Evolutionary conservation across 1,140 invertebrate genomes (phyloP), one percentile per base, ranked within the genome.

Genomic region (Drosophila sechellia): DNA sequence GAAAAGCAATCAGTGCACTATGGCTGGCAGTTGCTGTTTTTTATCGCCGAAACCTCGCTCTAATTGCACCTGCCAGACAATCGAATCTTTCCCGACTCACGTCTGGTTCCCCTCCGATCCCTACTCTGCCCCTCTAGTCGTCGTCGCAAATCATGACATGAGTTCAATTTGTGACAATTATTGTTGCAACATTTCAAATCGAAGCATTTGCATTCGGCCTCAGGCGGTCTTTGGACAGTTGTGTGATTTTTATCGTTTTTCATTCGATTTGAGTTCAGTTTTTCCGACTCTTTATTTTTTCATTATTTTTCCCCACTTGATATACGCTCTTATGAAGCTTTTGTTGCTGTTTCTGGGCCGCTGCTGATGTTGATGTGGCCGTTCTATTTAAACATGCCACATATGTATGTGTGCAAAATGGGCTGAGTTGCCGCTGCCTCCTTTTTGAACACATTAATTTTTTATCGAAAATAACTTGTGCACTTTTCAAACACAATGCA

Each of bases 91-190:
- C 49, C 68, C 55, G 59, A 42, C 59, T 50, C 46, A 45, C 60
- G 27, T 49, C 37, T 52, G 43, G 46, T 15, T 13, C 0, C 4
- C 13, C 37, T 13, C 12, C 49, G 20, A 15, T 52, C 10, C 13
- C 42, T 17, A 20, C 17, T 10, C 43, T 35, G 15, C 35, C 61
- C 63, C 37, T 10, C 39, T 22, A 10, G 25, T 15, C 55, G 65
- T 60, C 50, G 52, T 77, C 75, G 59, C 76, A 78, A 78, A 78
- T 78, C 76, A 78, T 78, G 75, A 78, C 76, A 78, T 78, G 76
- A 78, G 76, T 78, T 78, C 76, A 78, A 78, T 78, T 78, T 78
- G 74, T 78, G 76, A 78, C 76, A 77, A 78, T 78, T 78, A 78
- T 78, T 78, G 76, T 78, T 78, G 76, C 76, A 78, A 78, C 76